Percentiles rank a stretch among this genome's conserved stretches.
phyloP scores from a whole-genome alignment of 2,797 vertebrate genomes.

The Orestias chungarensis region DNA sequence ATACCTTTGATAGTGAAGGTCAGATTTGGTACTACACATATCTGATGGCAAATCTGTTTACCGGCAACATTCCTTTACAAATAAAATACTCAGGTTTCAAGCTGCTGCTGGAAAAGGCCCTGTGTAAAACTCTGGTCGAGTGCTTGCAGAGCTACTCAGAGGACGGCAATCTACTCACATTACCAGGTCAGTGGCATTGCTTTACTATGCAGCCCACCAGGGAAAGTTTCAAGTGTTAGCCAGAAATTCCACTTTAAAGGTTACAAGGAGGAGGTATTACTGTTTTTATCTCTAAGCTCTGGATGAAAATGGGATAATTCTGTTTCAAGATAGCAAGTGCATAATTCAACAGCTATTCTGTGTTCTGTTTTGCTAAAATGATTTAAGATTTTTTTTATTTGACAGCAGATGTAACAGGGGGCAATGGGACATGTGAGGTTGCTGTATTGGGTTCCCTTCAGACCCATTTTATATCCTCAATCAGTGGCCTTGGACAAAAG shows the following conservation, averaged over 20 bases:
- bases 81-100: conserved; percentile 50
- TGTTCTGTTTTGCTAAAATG: conserved; percentile 2
- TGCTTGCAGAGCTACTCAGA: conserved; percentile 46
- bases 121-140: conserved; percentile 40
- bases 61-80: conserved; percentile 62
- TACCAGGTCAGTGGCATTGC: conserved; percentile 69
- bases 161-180: conserved; percentile 59
- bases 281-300: conserved; percentile 24
- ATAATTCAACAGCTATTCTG: not conserved
- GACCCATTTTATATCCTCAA: conserved; percentile 77
- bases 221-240: conserved; percentile 58
- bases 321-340: not conserved
- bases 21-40: conserved; percentile 50
- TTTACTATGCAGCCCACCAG: conserved; percentile 63
- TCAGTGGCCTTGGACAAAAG: conserved; percentile 76
- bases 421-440: conserved; percentile 67
- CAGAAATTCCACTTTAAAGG: conserved; percentile 65
- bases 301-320: not conserved
- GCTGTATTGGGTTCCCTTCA: conserved; percentile 77
- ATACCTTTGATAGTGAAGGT: conserved; percentile 52
- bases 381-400: conserved; percentile 28
- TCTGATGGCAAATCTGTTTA: conserved; percentile 62
- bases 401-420: conserved; percentile 49
- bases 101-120: conserved; percentile 22
- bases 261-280: conserved; percentile 23